A percentile compares a stretch with the other conserved stretches of the same genome.
phyloP scores from a whole-genome alignment of 1,140 invertebrate genomes.

The Plodia interpunctella region DNA sequence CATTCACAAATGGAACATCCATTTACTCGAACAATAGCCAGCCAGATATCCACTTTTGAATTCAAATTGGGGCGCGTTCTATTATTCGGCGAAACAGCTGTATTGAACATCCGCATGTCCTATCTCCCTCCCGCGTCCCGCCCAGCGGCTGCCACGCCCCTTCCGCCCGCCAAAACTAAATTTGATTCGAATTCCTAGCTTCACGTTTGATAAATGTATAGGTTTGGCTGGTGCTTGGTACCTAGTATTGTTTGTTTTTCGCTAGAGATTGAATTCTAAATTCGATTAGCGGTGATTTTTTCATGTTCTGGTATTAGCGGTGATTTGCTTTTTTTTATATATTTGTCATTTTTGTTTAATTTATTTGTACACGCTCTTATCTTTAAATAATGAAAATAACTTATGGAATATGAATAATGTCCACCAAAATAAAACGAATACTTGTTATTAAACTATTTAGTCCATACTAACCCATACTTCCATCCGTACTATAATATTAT shows the following conservation, averaged over 20 bases:
- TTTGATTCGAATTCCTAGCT: conserved; percentile 54
- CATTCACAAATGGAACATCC: not conserved
- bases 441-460: no score
- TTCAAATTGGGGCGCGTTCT: conserved; percentile 11
- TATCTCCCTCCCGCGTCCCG: conserved; percentile 62
- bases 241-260: not conserved
- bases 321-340: no score
- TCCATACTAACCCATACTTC: no score
- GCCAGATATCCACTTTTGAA: conserved; percentile 6
- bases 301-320: no score
- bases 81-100: conserved; percentile 40
- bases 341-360: no score
- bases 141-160: conserved; percentile 54
- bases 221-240: no score
- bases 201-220: not conserved
- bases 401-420: no score
- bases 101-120: conserved; percentile 51
- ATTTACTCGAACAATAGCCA: conserved; percentile 15
- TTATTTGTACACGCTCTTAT: no score
- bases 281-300: no score
- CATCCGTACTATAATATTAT: no score
- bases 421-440: no score
- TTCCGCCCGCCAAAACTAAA: conserved; percentile 61
- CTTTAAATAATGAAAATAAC: no score
- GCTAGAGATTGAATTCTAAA: not conserved